Evolutionary conservation across 2,113 vertebrate genomes (phyloP), one percentile per base, ranked within the genome.

Genomic region (Aviceda subcristata): DNA sequence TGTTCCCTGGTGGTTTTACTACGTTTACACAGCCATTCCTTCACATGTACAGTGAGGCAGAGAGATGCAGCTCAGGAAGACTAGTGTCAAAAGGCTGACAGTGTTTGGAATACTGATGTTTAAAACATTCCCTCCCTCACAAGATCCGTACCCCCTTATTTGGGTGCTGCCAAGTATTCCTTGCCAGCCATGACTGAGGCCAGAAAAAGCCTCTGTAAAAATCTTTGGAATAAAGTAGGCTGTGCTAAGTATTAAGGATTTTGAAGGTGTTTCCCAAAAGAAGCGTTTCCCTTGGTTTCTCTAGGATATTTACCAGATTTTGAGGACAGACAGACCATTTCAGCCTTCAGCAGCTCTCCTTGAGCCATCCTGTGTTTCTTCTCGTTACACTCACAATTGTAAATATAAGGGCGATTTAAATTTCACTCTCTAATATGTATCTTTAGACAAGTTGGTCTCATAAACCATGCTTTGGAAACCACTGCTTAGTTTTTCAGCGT

Each of bases 1-100:
- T 92, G 78, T 91, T 85, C 84, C 71, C 55, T 89, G 59, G 13
- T 92, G 80, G 17, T 90, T 95, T 94, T 72, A 66, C 50, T 90
- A 22, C 4, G 1, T 21, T 90, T 73, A 32, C 63, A 34, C 66
- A 88, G 73, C 76, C 57, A 29, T 84, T 83, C 53, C 38, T 77
- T 88, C 88, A 81, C 83, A 94, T 1, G 2, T 94, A 89, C 59
- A 63, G 69, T 83, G 60, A 92, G 72, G 82, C 80, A 91, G 73
- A 84, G 83, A 82, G 46, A 56, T 87, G 50, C 71, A 79, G 45
- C 55, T 93, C 45, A 30, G 71, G 38, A 90, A 94, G 76, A 75
- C 50, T 10, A n/a, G 26, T 67, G 67, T 88, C 74, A 59, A 79
- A 93, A 88, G 29, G 57, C 86, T 94, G 76, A 60, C 88, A 81